Evolutionary conservation across 2,797 vertebrate genomes (phyloP).

Genomic region (Clarias laeviceps): DNA sequence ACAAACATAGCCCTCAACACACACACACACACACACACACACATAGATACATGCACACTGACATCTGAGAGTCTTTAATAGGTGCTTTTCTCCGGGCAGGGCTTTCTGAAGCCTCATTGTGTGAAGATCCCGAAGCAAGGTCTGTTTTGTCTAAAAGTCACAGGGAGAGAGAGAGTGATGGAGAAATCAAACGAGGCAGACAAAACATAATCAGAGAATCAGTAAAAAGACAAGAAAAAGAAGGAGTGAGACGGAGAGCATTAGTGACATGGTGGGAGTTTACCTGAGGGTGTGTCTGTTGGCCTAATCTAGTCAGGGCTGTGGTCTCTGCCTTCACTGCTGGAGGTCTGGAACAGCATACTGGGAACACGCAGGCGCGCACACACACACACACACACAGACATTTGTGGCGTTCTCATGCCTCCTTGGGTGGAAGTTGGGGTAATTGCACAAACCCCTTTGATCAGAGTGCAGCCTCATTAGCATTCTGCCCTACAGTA

Average conservation of each 20-base stretch:
- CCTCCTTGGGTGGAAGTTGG: conserved; percentile 50
- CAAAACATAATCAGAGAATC: conserved; percentile 36
- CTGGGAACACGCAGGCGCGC: conserved; percentile 38
- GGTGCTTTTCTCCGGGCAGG: conserved; percentile 77
- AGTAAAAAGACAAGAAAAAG: conserved; percentile 1
- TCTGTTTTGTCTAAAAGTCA: conserved; percentile 69
- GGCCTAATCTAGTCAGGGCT: conserved; percentile 59
- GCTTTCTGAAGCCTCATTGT: conserved; percentile 67
- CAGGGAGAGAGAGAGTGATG: conserved; percentile 60
- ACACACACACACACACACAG: conserved; percentile 11
- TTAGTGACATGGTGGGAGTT: conserved; percentile 27
- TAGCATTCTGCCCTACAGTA: conserved; percentile 73
- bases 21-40: conserved; percentile 74
- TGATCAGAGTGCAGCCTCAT: conserved; percentile 79
- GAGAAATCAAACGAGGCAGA: conserved; percentile 59
- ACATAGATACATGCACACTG: conserved; percentile 69
- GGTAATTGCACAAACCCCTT: conserved; percentile 78
- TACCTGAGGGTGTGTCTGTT: conserved; percentile 67
- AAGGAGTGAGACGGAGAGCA: conserved; percentile 22
- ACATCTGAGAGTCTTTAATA: conserved; percentile 80
- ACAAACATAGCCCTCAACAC: conserved; percentile 68
- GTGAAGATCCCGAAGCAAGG: conserved; percentile 71
- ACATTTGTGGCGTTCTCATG: conserved; percentile 36
- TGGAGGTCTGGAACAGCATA: conserved; percentile 75
- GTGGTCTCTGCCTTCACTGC: conserved; percentile 58